phyloP scores from a whole-genome alignment of 2,797 vertebrate species.

The Cheirogaleus major region DNA sequence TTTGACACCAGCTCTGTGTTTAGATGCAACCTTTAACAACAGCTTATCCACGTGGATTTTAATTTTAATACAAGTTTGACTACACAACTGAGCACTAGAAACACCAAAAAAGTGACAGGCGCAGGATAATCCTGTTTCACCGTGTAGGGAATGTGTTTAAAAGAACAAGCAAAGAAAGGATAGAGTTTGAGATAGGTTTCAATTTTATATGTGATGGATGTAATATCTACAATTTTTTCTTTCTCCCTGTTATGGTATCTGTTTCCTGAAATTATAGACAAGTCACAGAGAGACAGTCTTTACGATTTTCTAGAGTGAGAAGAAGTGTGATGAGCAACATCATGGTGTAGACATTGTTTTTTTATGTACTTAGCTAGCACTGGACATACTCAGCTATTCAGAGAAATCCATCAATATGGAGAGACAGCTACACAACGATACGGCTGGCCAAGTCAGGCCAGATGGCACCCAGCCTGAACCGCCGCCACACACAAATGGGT shows the following conservation, averaged over 20 bases:
- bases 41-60: constrained; percentile 33
- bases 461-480: constrained; percentile 48
- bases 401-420: constrained; percentile 44
- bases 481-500: background rate
- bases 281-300: background rate
- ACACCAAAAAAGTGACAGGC: background rate
- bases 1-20: background rate
- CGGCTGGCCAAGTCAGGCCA: constrained; percentile 2
- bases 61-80: constrained; percentile 39
- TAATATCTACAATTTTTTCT: background rate
- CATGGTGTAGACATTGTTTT: background rate
- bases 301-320: background rate
- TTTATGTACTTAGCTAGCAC: background rate
- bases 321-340: background rate
- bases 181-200: background rate
- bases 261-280: background rate
- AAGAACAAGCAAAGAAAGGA: background rate
- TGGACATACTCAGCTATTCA: background rate
- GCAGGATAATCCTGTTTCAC: background rate
- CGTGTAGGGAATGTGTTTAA: background rate
- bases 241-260: background rate
- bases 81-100: background rate
- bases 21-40: background rate
- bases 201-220: background rate
- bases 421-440: background rate